Percentiles rank a stretch among this genome's conserved stretches.
These are phyloP conservation scores for Uloborus plumipes DNA, from an alignment of 2,888 invertebrate genomes.

Conservation along the genomic window DNA sequence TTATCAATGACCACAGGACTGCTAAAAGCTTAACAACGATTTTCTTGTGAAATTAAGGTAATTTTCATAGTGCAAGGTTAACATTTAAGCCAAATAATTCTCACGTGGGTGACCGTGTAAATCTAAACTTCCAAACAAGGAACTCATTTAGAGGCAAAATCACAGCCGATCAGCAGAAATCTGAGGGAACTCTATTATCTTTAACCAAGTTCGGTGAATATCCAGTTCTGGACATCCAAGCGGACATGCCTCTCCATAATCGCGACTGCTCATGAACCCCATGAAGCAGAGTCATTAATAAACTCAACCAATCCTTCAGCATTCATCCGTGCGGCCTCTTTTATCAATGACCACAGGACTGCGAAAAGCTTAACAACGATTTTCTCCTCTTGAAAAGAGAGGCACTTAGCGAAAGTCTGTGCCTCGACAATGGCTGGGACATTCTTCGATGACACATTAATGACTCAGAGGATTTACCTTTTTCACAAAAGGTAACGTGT, in stretches of 20 bases:
- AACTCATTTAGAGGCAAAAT: no score
- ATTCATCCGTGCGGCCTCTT: conserved; percentile 10
- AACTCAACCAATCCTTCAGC: no score
- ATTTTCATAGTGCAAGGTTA: no score
- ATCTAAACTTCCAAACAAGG: no score
- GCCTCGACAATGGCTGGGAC: conserved; percentile 50
- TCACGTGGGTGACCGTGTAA: no score
- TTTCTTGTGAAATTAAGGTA: conserved; percentile 14
- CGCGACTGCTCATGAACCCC: background rate
- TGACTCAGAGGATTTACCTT: conserved; percentile 61
- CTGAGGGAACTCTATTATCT: no score
- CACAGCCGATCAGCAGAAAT: no score
- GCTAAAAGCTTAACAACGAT: conserved; percentile 20
- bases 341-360: conserved; percentile 18
- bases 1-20: conserved; percentile 18
- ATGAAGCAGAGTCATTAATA: no score
- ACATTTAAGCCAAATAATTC: no score
- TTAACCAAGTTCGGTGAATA: no score
- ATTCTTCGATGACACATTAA: conserved; percentile 61
- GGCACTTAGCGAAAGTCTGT: conserved; percentile 40
- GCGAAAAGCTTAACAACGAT: conserved; percentile 20
- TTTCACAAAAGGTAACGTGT: conserved; percentile 47
- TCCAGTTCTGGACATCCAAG: no score
- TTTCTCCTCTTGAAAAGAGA: conserved; percentile 16
- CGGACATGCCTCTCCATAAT: background rate